phyloP scores from a whole-genome alignment of 2,888 invertebrate genomes.

The Charanyca ferruginea region DNA sequence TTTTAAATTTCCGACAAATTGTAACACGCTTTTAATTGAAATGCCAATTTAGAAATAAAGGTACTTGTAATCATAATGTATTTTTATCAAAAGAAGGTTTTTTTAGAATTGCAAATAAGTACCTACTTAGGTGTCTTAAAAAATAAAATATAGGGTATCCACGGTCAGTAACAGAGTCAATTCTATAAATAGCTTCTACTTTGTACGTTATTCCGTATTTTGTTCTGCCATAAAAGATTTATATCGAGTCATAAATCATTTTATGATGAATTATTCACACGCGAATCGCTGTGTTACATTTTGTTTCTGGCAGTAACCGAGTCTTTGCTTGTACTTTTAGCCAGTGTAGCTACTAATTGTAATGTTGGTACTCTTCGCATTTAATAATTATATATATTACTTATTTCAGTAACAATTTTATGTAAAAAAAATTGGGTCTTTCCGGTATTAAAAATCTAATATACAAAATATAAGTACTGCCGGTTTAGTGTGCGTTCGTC shows the following conservation, averaged over 20 bases:
- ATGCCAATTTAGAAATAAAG: conserved; percentile 47
- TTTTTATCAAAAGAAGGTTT: neutral
- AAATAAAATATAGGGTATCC: conserved; percentile 42
- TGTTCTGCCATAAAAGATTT: conserved; percentile 58
- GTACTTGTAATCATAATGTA: conserved; percentile 4
- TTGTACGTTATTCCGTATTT: conserved; percentile 57
- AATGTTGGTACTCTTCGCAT: conserved; percentile 10
- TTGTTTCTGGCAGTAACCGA: conserved; percentile 35
- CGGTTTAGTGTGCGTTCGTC: conserved; percentile 62
- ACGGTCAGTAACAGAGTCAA: conserved; percentile 38
- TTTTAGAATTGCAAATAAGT: neutral
- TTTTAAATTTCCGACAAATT: conserved; percentile 69
- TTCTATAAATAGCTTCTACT: conserved; percentile 53
- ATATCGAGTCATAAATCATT: conserved; percentile 56
- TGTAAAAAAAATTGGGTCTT: neutral
- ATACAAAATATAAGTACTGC: conserved; percentile 8
- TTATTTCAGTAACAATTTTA: neutral
- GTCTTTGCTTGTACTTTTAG: conserved; percentile 21
- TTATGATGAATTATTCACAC: conserved; percentile 63
- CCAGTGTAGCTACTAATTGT: conserved; percentile 4
- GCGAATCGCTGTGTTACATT: conserved; percentile 50
- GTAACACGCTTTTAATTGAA: conserved; percentile 63
- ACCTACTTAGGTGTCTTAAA: conserved; percentile 10
- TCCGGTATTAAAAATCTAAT: neutral
- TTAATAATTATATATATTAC: neutral